Evolutionary conservation across 2,888 invertebrate species (phyloP).

Genomic region (Hirtodrosophila alboralis): DNA sequence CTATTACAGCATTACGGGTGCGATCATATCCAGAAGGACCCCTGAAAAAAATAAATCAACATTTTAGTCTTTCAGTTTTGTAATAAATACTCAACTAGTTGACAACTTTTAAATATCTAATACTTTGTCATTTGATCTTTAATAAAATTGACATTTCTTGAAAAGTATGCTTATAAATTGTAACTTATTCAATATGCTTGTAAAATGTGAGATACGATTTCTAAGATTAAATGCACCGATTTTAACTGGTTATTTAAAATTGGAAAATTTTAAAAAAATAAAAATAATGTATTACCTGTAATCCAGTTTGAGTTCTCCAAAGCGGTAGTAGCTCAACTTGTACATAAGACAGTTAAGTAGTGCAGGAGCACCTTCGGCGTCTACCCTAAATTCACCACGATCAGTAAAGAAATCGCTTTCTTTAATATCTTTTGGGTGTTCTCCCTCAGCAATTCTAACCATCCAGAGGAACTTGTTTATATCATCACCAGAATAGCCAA

Average conservation of each 20-base stretch:
- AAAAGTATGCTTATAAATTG: too few relatives aligned
- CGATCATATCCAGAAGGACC: constrained; percentile 97
- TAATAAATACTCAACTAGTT: too few relatives aligned
- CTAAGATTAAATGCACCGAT: too few relatives aligned
- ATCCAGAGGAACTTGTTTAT: constrained; percentile 99
- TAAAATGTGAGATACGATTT: too few relatives aligned
- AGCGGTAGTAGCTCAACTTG: constrained; percentile 97
- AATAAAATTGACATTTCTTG: too few relatives aligned
- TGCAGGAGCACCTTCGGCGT: constrained; percentile 96
- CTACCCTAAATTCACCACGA: constrained; percentile 98
- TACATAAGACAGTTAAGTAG: constrained; percentile 99
- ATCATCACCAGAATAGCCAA: constrained; percentile 99
- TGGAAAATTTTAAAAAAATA: too few relatives aligned
- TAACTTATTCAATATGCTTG: too few relatives aligned
- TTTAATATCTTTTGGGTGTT: constrained; percentile 99
- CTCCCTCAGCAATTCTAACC: constrained; percentile 99
- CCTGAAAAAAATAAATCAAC: constrained; percentile 84
- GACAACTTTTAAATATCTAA: too few relatives aligned
- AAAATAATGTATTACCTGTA: constrained; percentile 86
- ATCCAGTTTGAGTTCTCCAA: constrained; percentile 91
- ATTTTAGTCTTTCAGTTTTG: too few relatives aligned
- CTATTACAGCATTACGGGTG: constrained; percentile 97
- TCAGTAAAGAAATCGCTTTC: constrained; percentile 98
- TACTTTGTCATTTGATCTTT: too few relatives aligned
- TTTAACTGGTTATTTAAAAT: too few relatives aligned